These are phyloP conservation scores for Mus spretus DNA, from an alignment of 2,797 vertebrate genomes.

Conservation along the genomic window DNA sequence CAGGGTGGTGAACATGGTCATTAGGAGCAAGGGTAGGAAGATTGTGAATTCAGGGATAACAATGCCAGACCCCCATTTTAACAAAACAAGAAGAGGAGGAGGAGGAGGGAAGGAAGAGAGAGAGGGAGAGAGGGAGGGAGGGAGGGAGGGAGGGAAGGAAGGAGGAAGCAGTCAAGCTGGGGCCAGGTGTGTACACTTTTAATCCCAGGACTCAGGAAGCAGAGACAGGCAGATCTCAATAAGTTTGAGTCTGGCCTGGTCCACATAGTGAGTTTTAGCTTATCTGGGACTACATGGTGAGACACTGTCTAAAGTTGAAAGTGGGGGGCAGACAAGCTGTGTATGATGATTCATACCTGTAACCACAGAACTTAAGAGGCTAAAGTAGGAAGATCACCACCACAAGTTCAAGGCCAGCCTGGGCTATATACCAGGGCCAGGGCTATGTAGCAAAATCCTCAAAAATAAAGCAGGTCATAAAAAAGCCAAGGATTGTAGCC, in stretches of 20 bases:
- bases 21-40: background rate
- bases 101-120: accelerated
- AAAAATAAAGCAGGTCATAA: background rate
- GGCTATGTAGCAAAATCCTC: background rate
- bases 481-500: background rate
- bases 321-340: background rate
- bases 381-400: background rate
- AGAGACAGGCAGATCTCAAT: background rate
- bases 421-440: background rate
- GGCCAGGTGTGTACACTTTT: background rate
- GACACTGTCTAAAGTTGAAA: background rate
- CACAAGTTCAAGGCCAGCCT: background rate
- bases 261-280: background rate
- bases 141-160: background rate
- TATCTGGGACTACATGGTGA: background rate
- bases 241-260: background rate
- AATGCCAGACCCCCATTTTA: background rate
- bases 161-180: background rate
- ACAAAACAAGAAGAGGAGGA: background rate
- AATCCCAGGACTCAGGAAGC: background rate
- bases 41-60: background rate
- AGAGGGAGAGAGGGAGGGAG: too few species aligned
- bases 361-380: background rate
- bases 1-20: background rate
- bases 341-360: background rate